Conservation (phyloP, 2,888 invertebrate species). For the Heliconius erato region DNA sequence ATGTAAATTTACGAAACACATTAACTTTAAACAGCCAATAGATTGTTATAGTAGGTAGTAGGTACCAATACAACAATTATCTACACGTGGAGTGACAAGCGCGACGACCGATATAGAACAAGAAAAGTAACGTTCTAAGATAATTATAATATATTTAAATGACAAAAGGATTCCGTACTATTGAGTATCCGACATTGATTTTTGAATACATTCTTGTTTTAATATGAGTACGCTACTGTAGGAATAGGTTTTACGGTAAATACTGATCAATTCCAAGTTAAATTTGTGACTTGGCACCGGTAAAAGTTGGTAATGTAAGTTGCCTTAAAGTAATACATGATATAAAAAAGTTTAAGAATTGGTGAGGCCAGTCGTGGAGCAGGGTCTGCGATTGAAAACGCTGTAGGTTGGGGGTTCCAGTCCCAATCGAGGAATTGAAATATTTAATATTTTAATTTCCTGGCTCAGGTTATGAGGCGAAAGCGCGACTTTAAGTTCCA, state of each 20-base stretch:
- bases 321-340: no score
- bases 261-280: neutral
- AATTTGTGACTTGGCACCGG: neutral
- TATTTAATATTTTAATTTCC: neutral
- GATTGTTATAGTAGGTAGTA: neutral
- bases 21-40: neutral
- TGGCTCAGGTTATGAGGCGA: neutral
- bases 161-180: slow-evolving; percentile 15
- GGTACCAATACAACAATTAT: slow-evolving; percentile 14
- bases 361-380: no score
- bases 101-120: slow-evolving; percentile 29
- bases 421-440: neutral
- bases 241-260: neutral
- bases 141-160: slow-evolving; percentile 23
- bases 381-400: neutral
- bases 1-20: slow-evolving; percentile 10
- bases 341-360: no score
- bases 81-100: slow-evolving; percentile 29
- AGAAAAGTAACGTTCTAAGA: neutral
- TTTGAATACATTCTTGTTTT: neutral
- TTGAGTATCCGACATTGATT: slow-evolving; percentile 15
- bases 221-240: neutral
- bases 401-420: neutral
- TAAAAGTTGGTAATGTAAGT: neutral
- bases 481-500: no score